Base-by-base conservation (phyloP, 1,140 invertebrate species). In the Polyergus mexicanus region DNA sequence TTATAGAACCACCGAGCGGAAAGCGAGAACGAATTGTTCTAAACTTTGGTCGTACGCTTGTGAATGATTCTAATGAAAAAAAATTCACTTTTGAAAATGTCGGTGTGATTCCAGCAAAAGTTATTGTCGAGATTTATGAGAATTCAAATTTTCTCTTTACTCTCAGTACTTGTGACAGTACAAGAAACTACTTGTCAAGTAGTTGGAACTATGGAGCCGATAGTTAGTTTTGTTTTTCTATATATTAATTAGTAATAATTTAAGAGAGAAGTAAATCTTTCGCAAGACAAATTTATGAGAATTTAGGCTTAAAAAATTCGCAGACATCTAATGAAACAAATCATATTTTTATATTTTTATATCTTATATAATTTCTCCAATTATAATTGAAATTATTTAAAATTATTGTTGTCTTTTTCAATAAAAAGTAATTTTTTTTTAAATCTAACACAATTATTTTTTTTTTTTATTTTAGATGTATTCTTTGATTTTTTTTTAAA, bases 51-150 rank as follows among this genome's bases (percentile, higher is more conserved):
- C 88, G 88, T 54, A 90, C 78, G 22, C 71, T 92, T 6, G 58
- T 94, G 5, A 66, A 84, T 13, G 86, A 93, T 66, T 63, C 25
- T 22, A 44, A 2, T 11, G 44, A 10, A 16, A 87, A 75, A 68
- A 76, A 84, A 25, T 77, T 94, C 25, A 28, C 22, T 16, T 74
- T 94, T 41, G 56, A 91, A 75, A 94, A 94, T 41, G 44, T 90
- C 6, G 92, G 94, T 25, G 81, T 88, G 22, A 66, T 94, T 25
- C 62, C 74, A 25, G 88, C 92, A 0, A 90, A 89, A 72, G 75
- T 93, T 6, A 88, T 90, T n/a, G 51, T 92, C 5, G 81, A 92
- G 74, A 85, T 93, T 38, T 32, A 63, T 13, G 65, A 92, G 0
- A 87, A 93, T 81, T 28, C 10, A 47, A 51, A 88, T 28, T 66